phyloP scores from a whole-genome alignment of 2,113 vertebrate species.

The Sorex fumeus region DNA sequence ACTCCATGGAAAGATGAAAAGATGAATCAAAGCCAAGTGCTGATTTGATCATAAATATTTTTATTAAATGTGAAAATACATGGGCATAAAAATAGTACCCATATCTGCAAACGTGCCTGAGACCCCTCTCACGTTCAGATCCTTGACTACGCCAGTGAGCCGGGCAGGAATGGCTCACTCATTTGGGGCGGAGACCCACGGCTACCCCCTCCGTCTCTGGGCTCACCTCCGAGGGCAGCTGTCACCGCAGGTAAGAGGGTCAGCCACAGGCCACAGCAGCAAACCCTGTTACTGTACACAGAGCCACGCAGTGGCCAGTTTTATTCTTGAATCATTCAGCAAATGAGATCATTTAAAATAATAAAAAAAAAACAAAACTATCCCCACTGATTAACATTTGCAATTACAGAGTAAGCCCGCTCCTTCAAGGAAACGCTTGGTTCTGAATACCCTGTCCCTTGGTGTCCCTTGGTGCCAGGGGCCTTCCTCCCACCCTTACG shows the following conservation, averaged over 20 bases:
- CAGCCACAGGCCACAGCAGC: constrained; percentile 1
- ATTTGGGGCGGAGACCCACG: not conserved
- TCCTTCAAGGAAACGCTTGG: constrained; percentile 63
- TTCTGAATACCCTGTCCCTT: constrained; percentile 13
- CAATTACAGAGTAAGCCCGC: constrained; percentile 70
- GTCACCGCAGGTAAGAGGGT: constrained; percentile 22
- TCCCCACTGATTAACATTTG: constrained; percentile 47
- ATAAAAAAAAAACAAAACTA: constrained; percentile 17
- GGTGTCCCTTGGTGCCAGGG: constrained; percentile 6
- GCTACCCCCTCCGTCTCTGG: not conserved
- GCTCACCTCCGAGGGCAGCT: not conserved
- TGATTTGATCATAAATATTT: constrained; percentile 89
- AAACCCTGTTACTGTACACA: constrained; percentile 53
- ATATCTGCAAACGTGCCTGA: constrained; percentile 85
- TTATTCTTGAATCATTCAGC: constrained; percentile 74
- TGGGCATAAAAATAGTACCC: constrained; percentile 89
- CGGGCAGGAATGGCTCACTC: constrained; percentile 81
- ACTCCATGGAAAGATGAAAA: too few relatives aligned
- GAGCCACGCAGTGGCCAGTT: constrained; percentile 82
- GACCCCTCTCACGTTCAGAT: constrained; percentile 81
- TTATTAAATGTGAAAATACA: constrained; percentile 91
- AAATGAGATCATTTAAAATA: constrained; percentile 73
- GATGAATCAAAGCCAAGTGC: not conserved
- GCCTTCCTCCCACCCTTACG: constrained; percentile 3
- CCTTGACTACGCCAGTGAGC: constrained; percentile 85